Conservation (phyloP, 2,797 vertebrate genomes). For the Emys orbicularis region DNA sequence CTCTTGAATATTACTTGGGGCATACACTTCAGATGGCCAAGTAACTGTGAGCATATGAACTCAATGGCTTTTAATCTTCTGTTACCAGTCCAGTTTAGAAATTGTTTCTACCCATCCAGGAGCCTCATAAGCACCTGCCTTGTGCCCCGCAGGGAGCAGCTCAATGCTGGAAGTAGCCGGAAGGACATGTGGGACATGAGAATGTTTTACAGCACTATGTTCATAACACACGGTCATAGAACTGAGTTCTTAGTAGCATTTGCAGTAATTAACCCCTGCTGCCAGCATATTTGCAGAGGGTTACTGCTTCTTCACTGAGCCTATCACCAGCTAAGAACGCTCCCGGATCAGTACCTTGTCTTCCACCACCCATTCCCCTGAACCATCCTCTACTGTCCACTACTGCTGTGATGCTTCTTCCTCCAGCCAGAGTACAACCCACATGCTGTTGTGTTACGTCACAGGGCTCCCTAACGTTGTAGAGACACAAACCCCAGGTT, state of each 20-base stretch:
- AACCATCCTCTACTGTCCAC: rapidly evolving
- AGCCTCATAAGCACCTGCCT: background rate
- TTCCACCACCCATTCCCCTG: background rate
- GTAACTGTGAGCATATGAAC: background rate
- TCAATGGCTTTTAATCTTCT: background rate
- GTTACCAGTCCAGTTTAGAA: background rate
- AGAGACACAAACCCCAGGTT: background rate
- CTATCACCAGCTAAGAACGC: rapidly evolving
- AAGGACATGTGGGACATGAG: background rate
- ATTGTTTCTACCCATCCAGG: background rate
- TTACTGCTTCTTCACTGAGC: background rate
- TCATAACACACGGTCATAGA: background rate
- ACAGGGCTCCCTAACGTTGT: background rate
- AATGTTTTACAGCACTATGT: background rate
- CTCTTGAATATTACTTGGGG: background rate
- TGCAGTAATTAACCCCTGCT: background rate
- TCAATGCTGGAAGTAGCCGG: background rate
- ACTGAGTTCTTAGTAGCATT: background rate
- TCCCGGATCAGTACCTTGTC: rapidly evolving
- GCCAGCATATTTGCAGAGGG: background rate
- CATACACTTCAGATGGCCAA: background rate
- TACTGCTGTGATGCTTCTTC: background rate
- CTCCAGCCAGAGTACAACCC: background rate
- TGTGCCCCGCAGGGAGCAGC: background rate
- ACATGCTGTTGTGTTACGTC: background rate